Evolutionary conservation across 2,113 vertebrate genomes (phyloP), one percentile per base, ranked within the genome.

Genomic region (Colius striatus): DNA sequence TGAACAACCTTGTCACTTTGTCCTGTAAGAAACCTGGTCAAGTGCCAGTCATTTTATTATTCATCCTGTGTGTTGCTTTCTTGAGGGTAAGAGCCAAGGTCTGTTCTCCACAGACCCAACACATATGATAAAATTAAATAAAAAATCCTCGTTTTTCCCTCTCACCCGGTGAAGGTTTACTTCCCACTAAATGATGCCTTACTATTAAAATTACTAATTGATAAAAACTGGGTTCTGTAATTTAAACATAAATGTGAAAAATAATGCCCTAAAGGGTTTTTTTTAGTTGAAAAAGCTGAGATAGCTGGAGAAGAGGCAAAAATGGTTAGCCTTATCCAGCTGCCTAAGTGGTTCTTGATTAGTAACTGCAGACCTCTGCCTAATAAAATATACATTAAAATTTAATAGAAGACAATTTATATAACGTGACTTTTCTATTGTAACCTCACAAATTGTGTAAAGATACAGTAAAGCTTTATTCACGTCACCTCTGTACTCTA

Each of bases 181-280:
- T 73, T 85, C 45, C 57, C 79, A 22, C 83, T 95, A 90, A 87
- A 48, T 58, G 32, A 58, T 84, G 29, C 8, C 55, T 75, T 90
- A 47, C 50, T 61, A 41, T 67, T 93, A n/a, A 78, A 93, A 96
- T 38, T 51, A n/a, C 41, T 92, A 91, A 84, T 30, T 86, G 45
- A 86, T 90, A 90, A 30, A 76, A 78, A 58, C 21, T 61, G 65
- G 9, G 6, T 75, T 87, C 25, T 87, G 15, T 38, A 84, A 71
- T 72, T 78, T 55, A 84, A 92, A 18, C 1, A 34, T 34, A 79
- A 82, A 47, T 29, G 7, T 48, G 51, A 71, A 80, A 77, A 79
- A 48, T 62, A n/a, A 18, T 41, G 12, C 48, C 20, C 47, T 36
- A 21, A 21, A 38, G 15, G 7, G 3, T 1, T 51, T 60, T 53